Conservation (phyloP, 2,888 invertebrate species). For the Tuberolachnus salignus region DNA sequence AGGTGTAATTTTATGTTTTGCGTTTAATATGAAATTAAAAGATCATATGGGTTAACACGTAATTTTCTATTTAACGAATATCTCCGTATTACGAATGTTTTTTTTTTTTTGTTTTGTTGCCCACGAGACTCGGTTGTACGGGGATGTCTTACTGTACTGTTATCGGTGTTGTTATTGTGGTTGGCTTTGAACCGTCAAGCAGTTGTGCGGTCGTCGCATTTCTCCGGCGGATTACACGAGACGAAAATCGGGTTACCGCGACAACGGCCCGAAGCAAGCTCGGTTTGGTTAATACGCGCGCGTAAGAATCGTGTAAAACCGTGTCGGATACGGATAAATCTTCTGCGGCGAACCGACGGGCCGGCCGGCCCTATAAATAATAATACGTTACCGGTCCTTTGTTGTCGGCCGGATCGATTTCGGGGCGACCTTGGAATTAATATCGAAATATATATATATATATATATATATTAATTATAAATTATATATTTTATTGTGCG, state of each 20-base stretch:
- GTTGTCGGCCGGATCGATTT: slow-evolving; percentile 9
- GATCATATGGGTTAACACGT: too few species aligned
- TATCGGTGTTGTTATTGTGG: neutral
- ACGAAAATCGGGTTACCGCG: slow-evolving; percentile 28
- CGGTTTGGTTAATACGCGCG: neutral
- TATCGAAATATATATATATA: too few species aligned
- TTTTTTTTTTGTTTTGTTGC: too few species aligned
- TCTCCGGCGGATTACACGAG: neutral
- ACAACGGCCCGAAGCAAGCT: neutral
- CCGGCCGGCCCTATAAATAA: neutral
- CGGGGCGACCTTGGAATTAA: slow-evolving; percentile 4
- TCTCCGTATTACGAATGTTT: too few species aligned
- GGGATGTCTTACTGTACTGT: too few species aligned
- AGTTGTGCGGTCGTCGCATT: neutral
- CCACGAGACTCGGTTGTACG: too few species aligned
- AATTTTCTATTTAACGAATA: too few species aligned
- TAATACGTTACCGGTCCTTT: slow-evolving; percentile 14
- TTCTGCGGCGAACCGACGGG: neutral
- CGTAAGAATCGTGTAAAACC: slow-evolving; percentile 11
- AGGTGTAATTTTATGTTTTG: too few species aligned
- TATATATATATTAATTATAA: too few species aligned
- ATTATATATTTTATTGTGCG: too few species aligned
- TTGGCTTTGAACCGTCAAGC: neutral
- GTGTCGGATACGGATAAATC: slow-evolving; percentile 16
- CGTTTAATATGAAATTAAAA: too few species aligned